These are phyloP conservation scores for Apistogramma diplotaenia DNA, from an alignment of 2,113 vertebrate genomes.

Conservation along the genomic window DNA sequence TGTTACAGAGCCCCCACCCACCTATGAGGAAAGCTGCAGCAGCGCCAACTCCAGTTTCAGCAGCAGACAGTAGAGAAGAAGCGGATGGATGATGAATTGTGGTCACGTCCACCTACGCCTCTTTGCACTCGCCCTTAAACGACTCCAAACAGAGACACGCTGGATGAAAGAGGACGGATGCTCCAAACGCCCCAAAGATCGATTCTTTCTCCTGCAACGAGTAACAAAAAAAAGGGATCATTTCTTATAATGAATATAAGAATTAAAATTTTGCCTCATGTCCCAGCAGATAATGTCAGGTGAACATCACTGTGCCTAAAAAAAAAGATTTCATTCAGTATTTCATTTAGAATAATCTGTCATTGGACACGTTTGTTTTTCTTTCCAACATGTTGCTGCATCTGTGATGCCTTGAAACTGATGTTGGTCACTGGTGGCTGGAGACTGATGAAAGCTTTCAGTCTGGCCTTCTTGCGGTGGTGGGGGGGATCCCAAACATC, in stretches of 20 bases:
- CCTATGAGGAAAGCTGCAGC: conserved; percentile 95
- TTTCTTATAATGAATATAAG: conserved; percentile 35
- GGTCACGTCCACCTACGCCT: conserved; percentile 2
- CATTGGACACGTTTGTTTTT: background rate
- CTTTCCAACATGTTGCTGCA: conserved; percentile 56
- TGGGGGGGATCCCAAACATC: background rate
- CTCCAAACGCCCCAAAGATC: conserved; percentile 18
- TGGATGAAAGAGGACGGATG: conserved; percentile 1
- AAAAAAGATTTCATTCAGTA: background rate
- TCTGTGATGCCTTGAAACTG: conserved; percentile 79
- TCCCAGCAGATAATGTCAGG: conserved; percentile 13
- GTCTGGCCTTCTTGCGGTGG: conserved; percentile 38
- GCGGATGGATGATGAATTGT: background rate
- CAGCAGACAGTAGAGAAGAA: conserved; percentile 61
- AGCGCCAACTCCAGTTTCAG: conserved; percentile 79
- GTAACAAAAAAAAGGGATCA: conserved; percentile 46
- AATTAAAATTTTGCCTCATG: conserved; percentile 19
- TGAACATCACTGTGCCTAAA: conserved; percentile 57
- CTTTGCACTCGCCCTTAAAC: conserved; percentile 25
- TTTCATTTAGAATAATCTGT: conserved; percentile 8
- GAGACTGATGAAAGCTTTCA: conserved; percentile 17
- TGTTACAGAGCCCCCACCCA: conserved; percentile 90
- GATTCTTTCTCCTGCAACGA: conserved; percentile 13
- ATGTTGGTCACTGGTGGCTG: background rate
- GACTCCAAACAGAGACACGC: conserved; percentile 18